These are phyloP conservation scores for Chrysogorgia sp. DNA, from an alignment of 92 coral and sea anemone species.

Conservation along the genomic window DNA sequence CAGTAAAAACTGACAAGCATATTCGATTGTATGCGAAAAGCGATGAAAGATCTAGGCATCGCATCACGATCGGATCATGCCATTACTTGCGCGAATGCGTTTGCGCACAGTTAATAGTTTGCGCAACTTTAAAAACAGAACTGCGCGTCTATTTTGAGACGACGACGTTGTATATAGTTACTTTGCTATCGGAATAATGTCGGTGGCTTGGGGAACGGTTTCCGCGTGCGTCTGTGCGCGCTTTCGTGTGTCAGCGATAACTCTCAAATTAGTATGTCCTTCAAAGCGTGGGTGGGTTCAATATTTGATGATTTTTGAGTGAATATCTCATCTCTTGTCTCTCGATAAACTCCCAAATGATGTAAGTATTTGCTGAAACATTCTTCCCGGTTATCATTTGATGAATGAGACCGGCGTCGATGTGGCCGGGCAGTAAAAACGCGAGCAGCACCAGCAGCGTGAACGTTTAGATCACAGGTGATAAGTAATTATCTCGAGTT, in stretches of 20 bases:
- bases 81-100: slow-evolving; percentile 3
- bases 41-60: slow-evolving; percentile 10
- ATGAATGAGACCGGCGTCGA: not conserved
- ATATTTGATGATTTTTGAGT: not conserved
- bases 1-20: not conserved
- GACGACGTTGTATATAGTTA: not conserved
- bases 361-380: slow-evolving; percentile 26
- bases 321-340: too few species aligned
- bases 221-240: slow-evolving; percentile 24
- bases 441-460: not conserved
- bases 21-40: slow-evolving; percentile 2
- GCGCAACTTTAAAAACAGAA: slow-evolving; percentile 13
- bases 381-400: slow-evolving; percentile 9
- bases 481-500: not conserved
- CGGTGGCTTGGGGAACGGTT: slow-evolving; percentile 37
- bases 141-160: not conserved
- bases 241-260: slow-evolving; percentile 1
- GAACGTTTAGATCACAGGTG: slow-evolving; percentile 35
- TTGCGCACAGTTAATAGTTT: too few species aligned
- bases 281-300: slow-evolving; percentile 42
- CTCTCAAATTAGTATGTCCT: not conserved
- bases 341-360: slow-evolving; percentile 16
- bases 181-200: not conserved
- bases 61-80: not conserved
- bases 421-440: not conserved